Conservation (phyloP, 2,113 vertebrate genomes). For the Eidolon helvum region DNA sequence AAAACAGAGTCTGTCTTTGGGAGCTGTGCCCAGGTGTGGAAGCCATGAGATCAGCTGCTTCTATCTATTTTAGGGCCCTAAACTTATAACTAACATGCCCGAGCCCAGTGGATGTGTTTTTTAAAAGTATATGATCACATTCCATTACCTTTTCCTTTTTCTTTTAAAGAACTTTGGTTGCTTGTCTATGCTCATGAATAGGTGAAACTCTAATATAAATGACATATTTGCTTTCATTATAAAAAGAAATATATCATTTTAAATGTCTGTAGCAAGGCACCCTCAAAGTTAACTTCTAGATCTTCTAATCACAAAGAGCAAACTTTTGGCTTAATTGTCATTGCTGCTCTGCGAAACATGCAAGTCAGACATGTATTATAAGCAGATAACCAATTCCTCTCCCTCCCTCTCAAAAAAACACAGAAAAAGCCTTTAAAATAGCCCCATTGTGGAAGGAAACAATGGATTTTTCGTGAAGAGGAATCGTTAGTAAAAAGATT, state of each 20-base stretch:
- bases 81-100: background rate
- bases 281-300: background rate
- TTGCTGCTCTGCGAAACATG: background rate
- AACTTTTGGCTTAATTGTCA: background rate
- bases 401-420: background rate
- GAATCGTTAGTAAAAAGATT: background rate
- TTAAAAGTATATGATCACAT: background rate
- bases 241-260: background rate
- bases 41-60: background rate
- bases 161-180: conserved; percentile 11
- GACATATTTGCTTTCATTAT: background rate
- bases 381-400: background rate
- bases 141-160: background rate
- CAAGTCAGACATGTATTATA: background rate
- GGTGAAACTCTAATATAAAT: background rate
- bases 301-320: background rate
- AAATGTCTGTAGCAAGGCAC: background rate
- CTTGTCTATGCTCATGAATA: background rate
- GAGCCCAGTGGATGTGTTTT: background rate
- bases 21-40: background rate
- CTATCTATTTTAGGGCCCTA: background rate
- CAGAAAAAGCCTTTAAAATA: background rate
- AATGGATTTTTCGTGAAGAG: background rate
- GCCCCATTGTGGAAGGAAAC: background rate
- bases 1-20: background rate